phyloP scores from a whole-genome alignment of 2,113 vertebrate genomes.

The Bostrychus sinensis region DNA sequence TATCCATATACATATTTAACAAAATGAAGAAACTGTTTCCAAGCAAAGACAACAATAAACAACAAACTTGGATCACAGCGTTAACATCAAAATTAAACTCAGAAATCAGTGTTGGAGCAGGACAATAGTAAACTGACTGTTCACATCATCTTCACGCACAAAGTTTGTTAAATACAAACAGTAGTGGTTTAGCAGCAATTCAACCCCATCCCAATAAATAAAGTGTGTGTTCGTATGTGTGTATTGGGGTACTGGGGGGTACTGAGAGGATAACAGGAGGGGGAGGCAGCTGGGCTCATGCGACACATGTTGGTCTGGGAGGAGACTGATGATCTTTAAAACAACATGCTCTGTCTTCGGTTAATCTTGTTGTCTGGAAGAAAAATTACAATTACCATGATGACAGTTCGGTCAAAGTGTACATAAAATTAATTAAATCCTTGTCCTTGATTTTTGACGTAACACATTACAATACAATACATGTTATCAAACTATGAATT shows the following conservation, averaged over 20 bases:
- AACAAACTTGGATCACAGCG: slow-evolving; percentile 65
- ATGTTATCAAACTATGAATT: too few species aligned
- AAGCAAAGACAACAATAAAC: slow-evolving; percentile 54
- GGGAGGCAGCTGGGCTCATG: slow-evolving; percentile 68
- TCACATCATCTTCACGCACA: slow-evolving; percentile 84
- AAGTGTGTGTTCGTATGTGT: slow-evolving; percentile 66
- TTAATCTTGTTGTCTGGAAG: slow-evolving; percentile 91
- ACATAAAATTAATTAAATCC: too few species aligned
- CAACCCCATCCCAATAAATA: slow-evolving; percentile 86
- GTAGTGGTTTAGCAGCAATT: slow-evolving; percentile 99
- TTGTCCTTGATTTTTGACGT: too few species aligned
- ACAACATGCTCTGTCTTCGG: slow-evolving; percentile 99
- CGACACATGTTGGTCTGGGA: slow-evolving; percentile 31
- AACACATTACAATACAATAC: too few species aligned
- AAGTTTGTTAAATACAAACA: slow-evolving; percentile 95
- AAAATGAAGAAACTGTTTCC: slow-evolving; percentile 51
- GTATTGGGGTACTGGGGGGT: slow-evolving; percentile 17
- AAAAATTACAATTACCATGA: neutral
- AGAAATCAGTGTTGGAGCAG: slow-evolving; percentile 38
- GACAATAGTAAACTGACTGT: slow-evolving; percentile 73
- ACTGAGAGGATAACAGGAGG: slow-evolving; percentile 16
- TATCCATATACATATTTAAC: slow-evolving; percentile 32
- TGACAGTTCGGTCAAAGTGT: too few species aligned
- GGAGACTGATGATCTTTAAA: slow-evolving; percentile 76
- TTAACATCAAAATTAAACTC: slow-evolving; percentile 58